Conservation (phyloP, 1,140 invertebrate genomes). For the Drosophila nigromelanica region DNA sequence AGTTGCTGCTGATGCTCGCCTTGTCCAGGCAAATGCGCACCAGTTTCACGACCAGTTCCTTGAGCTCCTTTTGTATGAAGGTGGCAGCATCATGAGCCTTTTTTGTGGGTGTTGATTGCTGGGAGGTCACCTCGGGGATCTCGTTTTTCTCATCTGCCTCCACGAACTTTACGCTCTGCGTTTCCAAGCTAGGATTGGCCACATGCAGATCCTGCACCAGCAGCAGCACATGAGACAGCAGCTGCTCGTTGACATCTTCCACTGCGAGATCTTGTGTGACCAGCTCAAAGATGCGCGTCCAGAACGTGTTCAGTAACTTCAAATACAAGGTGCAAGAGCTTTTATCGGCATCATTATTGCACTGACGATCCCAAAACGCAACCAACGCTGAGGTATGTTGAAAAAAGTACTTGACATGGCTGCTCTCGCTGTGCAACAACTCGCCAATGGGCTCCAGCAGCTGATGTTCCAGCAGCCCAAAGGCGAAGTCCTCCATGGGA, state of each 20-base stretch:
- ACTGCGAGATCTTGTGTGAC: conserved; percentile 77
- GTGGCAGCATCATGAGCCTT: conserved; percentile 55
- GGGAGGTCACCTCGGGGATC: not conserved
- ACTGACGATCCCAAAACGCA: conserved; percentile 86
- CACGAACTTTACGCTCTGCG: conserved; percentile 69
- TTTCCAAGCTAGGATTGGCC: conserved; percentile 67
- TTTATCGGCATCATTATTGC: conserved; percentile 48
- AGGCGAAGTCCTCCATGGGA: conserved; percentile 33
- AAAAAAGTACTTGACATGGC: conserved; percentile 84
- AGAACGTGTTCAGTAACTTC: conserved; percentile 85
- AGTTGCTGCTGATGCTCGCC: conserved; percentile 35
- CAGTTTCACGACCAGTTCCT: conserved; percentile 84
- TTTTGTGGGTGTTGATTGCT: conserved; percentile 51
- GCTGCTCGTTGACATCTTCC: conserved; percentile 54
- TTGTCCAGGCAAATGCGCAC: conserved; percentile 84
- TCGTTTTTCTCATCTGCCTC: conserved; percentile 5
- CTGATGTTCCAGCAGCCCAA: conserved; percentile 81
- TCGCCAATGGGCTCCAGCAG: conserved; percentile 85
- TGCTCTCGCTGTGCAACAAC: conserved; percentile 81
- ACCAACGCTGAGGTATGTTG: conserved; percentile 85
- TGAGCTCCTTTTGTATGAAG: conserved; percentile 83
- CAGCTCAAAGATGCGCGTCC: conserved; percentile 84
- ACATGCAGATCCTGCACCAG: conserved; percentile 70
- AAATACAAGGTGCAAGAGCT: conserved; percentile 82
- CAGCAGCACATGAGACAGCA: conserved; percentile 58